Conservation (phyloP, 1,140 invertebrate genomes). For the Mycetomoellerius zeteki region DNA sequence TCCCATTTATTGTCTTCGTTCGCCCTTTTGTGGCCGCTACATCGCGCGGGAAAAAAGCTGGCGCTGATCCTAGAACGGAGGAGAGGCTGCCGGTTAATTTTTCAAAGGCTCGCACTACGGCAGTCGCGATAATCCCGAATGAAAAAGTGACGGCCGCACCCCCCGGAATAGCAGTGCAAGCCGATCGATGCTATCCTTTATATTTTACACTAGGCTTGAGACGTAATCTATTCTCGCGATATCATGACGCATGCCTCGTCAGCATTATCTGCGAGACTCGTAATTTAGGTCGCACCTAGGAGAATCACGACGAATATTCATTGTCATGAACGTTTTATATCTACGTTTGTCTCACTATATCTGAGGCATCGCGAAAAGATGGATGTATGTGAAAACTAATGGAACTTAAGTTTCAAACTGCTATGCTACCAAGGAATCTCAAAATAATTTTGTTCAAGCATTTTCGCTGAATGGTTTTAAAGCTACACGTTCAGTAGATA, state of each 20-base stretch:
- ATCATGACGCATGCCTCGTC: conserved; percentile 35
- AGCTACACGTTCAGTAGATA: neutral
- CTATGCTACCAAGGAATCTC: neutral
- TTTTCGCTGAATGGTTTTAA: neutral
- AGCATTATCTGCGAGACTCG: conserved; percentile 29
- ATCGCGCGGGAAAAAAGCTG: conserved; percentile 38
- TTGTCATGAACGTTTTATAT: neutral
- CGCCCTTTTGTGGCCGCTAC: conserved; percentile 43
- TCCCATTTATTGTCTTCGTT: conserved; percentile 64
- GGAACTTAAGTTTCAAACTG: neutral
- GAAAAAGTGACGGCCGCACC: conserved; percentile 66
- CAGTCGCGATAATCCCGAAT: conserved; percentile 74
- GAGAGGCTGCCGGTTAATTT: conserved; percentile 69
- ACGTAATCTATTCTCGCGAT: conserved; percentile 53
- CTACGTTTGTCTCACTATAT: neutral
- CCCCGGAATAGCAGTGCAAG: conserved; percentile 5
- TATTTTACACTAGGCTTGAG: conserved; percentile 52
- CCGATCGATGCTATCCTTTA: conserved; percentile 67
- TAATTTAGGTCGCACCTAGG: conserved; percentile 46
- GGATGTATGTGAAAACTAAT: conserved; percentile 1
- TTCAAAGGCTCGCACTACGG: conserved; percentile 68
- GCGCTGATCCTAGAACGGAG: conserved; percentile 55
- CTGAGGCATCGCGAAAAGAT: neutral
- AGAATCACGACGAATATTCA: conserved; percentile 6
- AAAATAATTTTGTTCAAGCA: neutral